Conservation (phyloP, 2,888 invertebrate genomes). For the Drosophila paracracens region DNA sequence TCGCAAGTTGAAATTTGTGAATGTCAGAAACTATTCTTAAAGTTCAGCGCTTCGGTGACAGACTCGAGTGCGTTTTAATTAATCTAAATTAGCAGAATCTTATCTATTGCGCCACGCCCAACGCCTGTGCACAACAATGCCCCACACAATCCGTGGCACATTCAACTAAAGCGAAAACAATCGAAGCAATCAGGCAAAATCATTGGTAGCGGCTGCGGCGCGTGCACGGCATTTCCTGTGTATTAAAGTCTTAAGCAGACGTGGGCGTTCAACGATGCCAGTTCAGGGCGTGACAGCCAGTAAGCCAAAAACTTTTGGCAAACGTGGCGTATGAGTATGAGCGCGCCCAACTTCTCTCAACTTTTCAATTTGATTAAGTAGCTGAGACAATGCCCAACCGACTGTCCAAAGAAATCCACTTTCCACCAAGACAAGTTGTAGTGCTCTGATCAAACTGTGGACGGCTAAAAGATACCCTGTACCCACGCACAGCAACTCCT, state of each 20-base stretch:
- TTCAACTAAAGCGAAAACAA: constrained; percentile 68
- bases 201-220: constrained; percentile 56
- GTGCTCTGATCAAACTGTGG: background rate
- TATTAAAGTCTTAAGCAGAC: constrained; percentile 60
- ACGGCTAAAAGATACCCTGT: background rate
- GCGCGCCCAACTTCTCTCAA: constrained; percentile 30
- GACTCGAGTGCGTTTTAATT: constrained; percentile 47
- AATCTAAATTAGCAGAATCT: constrained; percentile 67
- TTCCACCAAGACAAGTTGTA: background rate
- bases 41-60: constrained; percentile 14
- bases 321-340: constrained; percentile 40
- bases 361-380: constrained; percentile 70
- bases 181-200: constrained; percentile 76
- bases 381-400: constrained; percentile 5
- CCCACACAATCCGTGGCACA: constrained; percentile 2
- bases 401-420: constrained; percentile 14
- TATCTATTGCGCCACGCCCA: constrained; percentile 38
- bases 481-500: background rate
- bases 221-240: constrained; percentile 65
- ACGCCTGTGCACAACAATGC: background rate
- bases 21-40: constrained; percentile 10
- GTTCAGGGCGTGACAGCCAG: constrained; percentile 47
- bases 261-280: background rate
- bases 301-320: constrained; percentile 45
- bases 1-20: constrained; percentile 1